Base-by-base conservation (phyloP, 2,888 invertebrate genomes). In the Hemithea aestivaria region DNA sequence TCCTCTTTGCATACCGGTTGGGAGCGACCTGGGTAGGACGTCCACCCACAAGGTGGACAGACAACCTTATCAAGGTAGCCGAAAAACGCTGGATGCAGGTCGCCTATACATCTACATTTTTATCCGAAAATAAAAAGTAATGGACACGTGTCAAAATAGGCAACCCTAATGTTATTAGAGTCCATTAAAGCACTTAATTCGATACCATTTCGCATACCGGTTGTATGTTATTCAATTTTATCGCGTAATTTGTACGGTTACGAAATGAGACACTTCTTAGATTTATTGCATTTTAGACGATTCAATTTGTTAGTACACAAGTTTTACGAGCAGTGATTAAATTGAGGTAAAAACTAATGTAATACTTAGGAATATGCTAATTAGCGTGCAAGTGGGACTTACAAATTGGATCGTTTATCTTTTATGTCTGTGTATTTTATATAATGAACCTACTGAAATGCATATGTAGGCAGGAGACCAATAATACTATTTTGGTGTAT, bases 151-250 rank as follows among this genome's bases (percentile, higher is more conserved):
- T 8, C 23, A 23, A 8, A n/a, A 3, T 9, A 34, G 35, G 2
- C 34, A 43, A 26, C 41, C 41, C 41, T 42, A 37, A 7, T 7
- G 7, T 21, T 56, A 65, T 74, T 74, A 74, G 69, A 66, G 62
- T 67, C 78, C 78, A 80, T 80, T 81, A 83, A 38, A 67, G 69
- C 66, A 63, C 73, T 82, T 80, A 80, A 81, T 64, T 77, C 75
- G 80, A 82, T 81, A 81, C 69, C 65, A 70, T 75, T 73, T 62
- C 61, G 60, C 55, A 62, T 62, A 74, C 73, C 68, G 68, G 74
- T 75, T 73, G 56, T 56, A 45, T 55, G 62, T 75, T 82, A 78
- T 74, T 76, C 72, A 76, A 79, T 74, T 67, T 60, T 58, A 71
- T 62, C 61, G 58, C 51, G 56, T 51, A 45, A 59, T 61, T 63